phyloP scores from a whole-genome alignment of 30 jellyfish, hydroid and myxozoan species.

The Pelagia noctiluca region DNA sequence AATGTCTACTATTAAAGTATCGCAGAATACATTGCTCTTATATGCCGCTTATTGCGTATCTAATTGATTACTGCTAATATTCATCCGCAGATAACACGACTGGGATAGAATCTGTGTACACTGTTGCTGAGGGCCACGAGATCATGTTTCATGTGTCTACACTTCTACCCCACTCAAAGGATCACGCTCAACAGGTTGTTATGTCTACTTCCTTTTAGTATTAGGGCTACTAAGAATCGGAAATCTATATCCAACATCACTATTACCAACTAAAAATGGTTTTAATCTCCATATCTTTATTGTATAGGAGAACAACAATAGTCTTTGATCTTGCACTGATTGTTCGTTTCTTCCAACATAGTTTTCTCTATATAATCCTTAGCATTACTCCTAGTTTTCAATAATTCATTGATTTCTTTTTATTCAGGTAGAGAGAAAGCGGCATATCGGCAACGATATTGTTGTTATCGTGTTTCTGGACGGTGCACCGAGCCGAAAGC shows the following conservation, averaged over 20 bases:
- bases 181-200: slow-evolving; percentile 89
- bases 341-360: no score
- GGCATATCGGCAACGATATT: slow-evolving; percentile 98
- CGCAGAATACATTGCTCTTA: neutral
- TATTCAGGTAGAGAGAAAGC: slow-evolving; percentile 94
- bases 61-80: neutral
- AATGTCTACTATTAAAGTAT: no score
- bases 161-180: slow-evolving; percentile 92
- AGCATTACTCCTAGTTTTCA: neutral
- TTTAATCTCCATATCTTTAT: no score
- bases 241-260: no score
- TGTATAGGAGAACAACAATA: no score
- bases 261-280: no score
- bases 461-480: slow-evolving; percentile 90
- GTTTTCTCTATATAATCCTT: no score
- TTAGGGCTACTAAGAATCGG: no score
- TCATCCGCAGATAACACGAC: slow-evolving; percentile 84
- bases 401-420: neutral
- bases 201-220: neutral
- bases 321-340: no score
- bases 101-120: slow-evolving; percentile 88
- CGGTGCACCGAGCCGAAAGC: slow-evolving; percentile 86
- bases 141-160: slow-evolving; percentile 98
- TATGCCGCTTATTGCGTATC: no score
- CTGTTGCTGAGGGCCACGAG: slow-evolving; percentile 96